These are phyloP conservation scores for Flexamia atlantica DNA, from an alignment of 2,888 invertebrate genomes.

Conservation along the genomic window DNA sequence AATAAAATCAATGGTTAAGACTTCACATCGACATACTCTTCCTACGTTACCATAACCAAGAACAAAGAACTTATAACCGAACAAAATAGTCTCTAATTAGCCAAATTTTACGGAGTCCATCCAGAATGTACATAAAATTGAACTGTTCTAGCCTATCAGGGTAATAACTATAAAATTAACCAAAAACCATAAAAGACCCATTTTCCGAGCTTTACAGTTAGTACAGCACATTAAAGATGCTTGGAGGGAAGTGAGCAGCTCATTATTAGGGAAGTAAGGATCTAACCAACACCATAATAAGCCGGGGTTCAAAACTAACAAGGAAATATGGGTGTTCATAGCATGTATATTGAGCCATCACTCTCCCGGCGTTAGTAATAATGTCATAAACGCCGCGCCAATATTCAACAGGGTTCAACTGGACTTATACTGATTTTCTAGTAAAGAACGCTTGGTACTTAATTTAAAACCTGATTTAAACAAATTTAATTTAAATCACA, in stretches of 20 bases:
- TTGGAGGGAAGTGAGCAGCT: background rate
- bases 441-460: no score
- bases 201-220: background rate
- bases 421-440: background rate
- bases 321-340: constrained; percentile 32
- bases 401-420: constrained; percentile 12
- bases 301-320: constrained; percentile 31
- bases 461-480: no score
- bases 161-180: no score
- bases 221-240: constrained; percentile 25
- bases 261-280: constrained; percentile 1
- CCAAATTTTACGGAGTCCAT: no score
- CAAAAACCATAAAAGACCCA: background rate
- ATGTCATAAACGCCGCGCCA: background rate
- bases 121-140: no score
- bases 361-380: constrained; percentile 3
- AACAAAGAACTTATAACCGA: no score
- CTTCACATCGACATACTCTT: no score
- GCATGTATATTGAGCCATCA: constrained; percentile 41
- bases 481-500: no score
- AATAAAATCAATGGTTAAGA: no score
- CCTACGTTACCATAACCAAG: no score
- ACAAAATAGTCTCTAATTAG: no score
- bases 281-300: constrained; percentile 13
- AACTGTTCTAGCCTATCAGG: no score